These are phyloP conservation scores for Papilio helenus DNA, from an alignment of 1,140 invertebrate species.

Conservation along the genomic window DNA sequence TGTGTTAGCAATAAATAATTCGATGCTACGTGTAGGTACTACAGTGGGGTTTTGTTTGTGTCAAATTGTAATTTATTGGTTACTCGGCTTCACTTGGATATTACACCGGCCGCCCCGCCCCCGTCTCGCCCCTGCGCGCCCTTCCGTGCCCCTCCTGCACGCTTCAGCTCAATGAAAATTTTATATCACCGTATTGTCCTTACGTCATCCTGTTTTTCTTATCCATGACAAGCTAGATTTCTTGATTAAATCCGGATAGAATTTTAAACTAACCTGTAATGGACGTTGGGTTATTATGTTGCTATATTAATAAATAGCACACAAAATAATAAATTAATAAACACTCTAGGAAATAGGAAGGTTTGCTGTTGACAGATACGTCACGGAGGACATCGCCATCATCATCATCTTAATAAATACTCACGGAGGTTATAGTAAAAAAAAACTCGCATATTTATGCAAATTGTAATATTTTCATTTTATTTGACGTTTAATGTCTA, in stretches of 20 bases:
- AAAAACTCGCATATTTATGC: background rate
- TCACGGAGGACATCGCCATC: too few relatives aligned
- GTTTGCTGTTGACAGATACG: too few relatives aligned
- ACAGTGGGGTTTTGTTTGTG: conserved; percentile 76
- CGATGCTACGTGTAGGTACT: conserved; percentile 60
- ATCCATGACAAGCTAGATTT: conserved; percentile 75
- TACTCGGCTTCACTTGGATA: conserved; percentile 75
- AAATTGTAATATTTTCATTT: too few relatives aligned
- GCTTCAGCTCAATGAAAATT: conserved; percentile 72
- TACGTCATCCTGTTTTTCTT: conserved; percentile 78
- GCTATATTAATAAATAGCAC: conserved; percentile 5
- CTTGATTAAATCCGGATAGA: conserved; percentile 81
- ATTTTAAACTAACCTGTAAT: conserved; percentile 81
- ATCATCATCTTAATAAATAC: too few relatives aligned
- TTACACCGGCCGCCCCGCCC: conserved; percentile 62
- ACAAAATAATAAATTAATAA: too few relatives aligned
- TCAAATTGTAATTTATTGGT: conserved; percentile 81
- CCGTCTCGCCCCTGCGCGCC: conserved; percentile 25
- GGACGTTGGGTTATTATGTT: conserved; percentile 73
- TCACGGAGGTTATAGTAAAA: background rate
- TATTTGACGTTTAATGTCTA: too few relatives aligned
- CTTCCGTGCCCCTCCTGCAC: conserved; percentile 39
- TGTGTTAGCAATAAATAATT: conserved; percentile 75
- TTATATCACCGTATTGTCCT: conserved; percentile 75
- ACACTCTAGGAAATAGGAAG: too few relatives aligned